Conservation (phyloP, 30 jellyfish, hydroid and myxozoan genomes). For the Morbakka virulenta region DNA sequence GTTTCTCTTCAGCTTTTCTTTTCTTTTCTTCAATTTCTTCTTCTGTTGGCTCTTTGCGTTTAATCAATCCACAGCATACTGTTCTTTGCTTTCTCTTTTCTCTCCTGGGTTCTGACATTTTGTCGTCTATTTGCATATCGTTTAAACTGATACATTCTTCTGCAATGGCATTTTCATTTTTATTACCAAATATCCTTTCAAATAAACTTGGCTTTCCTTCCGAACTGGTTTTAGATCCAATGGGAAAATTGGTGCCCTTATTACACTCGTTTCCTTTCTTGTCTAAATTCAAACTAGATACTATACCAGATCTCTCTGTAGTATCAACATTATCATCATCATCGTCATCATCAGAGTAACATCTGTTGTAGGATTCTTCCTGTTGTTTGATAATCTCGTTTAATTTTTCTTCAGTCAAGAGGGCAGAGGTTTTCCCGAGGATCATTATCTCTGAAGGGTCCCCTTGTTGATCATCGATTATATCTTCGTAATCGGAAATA, state of each 20-base stretch:
- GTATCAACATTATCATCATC: too few species aligned
- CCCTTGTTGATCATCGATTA: neutral
- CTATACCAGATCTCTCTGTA: too few species aligned
- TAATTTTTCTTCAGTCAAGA: neutral
- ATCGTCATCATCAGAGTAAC: neutral
- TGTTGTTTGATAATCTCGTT: neutral
- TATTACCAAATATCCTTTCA: neutral
- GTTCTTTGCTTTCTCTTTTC: too few species aligned
- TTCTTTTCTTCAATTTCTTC: neutral
- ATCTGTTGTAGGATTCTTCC: neutral
- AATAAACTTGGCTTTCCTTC: neutral
- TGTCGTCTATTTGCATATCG: neutral
- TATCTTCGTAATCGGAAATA: neutral
- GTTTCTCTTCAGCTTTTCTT: conserved; percentile 3
- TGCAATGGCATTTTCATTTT: neutral
- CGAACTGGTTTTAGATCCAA: neutral
- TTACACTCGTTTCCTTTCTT: neutral
- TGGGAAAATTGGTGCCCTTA: neutral
- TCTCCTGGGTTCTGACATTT: neutral
- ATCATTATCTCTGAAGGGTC: neutral
- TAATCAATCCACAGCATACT: neutral
- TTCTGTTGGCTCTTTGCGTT: neutral
- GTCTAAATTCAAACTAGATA: neutral
- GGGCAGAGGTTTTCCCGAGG: neutral
- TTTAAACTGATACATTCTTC: too few species aligned